Base-by-base conservation (phyloP, 2,888 invertebrate genomes). In the Scaptomyza parva region DNA sequence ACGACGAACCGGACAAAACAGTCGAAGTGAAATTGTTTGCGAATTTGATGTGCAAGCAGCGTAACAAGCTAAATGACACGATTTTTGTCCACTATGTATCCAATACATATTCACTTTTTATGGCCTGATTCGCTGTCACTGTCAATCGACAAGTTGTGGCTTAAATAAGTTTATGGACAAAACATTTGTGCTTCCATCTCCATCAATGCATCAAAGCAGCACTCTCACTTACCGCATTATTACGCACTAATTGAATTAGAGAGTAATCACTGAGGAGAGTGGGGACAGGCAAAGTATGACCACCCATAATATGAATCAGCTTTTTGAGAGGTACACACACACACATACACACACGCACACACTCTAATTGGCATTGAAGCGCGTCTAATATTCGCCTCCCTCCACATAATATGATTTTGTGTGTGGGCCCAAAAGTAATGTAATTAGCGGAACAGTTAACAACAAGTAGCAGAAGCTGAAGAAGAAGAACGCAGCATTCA, bases 331-430 rank as follows among this genome's bases (percentile, higher is more conserved):
- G 37, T 37, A 37, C 3, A 37, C 37, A 37, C 12, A 33, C 1
- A 2, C n/a, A n/a, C n/a, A 30, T 3, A 30, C 28, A 28, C 9
- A n/a, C 28, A 35, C 2, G 14, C 14, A 37, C 63, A 51, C 61
- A 64, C 62, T 79, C 65, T 61, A 80, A 80, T 84, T 80, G 80
- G 75, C 86, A 84, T 84, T 86, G 81, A 68, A 70, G 84, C 82
- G 70, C 66, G 66, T 58, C 86, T 70, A 86, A 81, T 81, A 68
- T 51, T 60, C 22, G 59, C 65, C 65, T 26, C 11, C 65, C 65
- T 26, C 11, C 61, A 43, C 63, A 72, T 84, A 80, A 84, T 86
- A 68, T 77, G 67, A 86, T 77, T 83, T 79, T 62, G 58, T 73
- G 57, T 66, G 63, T 51, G 57, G 76, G 66, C 52, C 67, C n/a